Base-by-base conservation (phyloP, 2,888 invertebrate species). In the Mythimna lalbum region DNA sequence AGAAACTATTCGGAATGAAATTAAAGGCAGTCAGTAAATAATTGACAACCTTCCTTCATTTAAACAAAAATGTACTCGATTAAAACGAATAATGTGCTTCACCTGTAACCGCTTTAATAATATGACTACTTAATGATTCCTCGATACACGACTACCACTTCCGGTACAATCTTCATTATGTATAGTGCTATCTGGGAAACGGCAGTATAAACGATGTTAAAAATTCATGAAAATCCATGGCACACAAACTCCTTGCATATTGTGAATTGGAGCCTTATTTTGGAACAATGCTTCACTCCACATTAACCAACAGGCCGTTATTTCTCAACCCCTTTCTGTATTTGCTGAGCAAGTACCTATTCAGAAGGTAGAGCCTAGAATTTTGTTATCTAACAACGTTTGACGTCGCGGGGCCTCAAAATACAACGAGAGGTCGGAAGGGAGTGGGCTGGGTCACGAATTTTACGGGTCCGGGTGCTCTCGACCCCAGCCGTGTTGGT, bases 381-480 rank as follows among this genome's bases (percentile, higher is more conserved):
- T 77, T 85, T 81, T 89, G 89, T 90, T 91, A 90, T 90, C 90
- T 90, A 89, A 90, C 88, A 89, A 88, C 86, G 87, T 89, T 90
- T 86, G 86, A 83, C 85, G 81, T 81, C 80, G 80, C 84, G 82
- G 82, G 83, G 84, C 83, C 87, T 88, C 85, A 83, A 87, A 85
- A 86, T 83, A 80, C 84, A 86, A 81, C 86, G 82, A 87, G 89
- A 89, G 90, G 89, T 90, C 90, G 87, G 80, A 84, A 85, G 84
- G 88, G 85, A 87, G 86, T 86, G 88, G 84, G 90, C 89, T 90
- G 91, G 93, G 94, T 93, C 94, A 93, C 92, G 92, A 93, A 93
- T 93, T 93, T 93, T 89, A 93, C 92, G 92, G 90, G 89, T 90
- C 90, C 92, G 92, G 92, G 92, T 90, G 90, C 91, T 92, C 93